A percentile compares a stretch with the other conserved stretches of the same genome.
These are phyloP conservation scores for Xestia ashworthii DNA, from an alignment of 2,888 invertebrate genomes.

Conservation along the genomic window DNA sequence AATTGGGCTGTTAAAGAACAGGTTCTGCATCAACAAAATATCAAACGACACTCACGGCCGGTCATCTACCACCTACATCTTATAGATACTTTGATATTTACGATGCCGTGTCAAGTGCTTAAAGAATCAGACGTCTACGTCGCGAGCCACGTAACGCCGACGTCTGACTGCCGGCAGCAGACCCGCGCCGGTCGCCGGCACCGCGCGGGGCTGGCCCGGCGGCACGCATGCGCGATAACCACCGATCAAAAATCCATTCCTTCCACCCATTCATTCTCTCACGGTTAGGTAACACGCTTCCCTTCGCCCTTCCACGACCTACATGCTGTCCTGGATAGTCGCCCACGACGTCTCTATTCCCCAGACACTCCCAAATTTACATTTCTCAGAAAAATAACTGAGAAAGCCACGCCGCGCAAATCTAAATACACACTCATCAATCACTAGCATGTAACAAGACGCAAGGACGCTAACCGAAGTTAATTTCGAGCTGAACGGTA, in stretches of 20 bases:
- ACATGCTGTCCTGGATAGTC: conserved; percentile 63
- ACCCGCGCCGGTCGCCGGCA: conserved; percentile 16
- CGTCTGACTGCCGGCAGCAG: conserved; percentile 13
- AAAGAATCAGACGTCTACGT: background rate
- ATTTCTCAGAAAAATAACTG: conserved; percentile 58
- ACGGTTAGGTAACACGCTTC: conserved; percentile 70
- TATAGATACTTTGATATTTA: background rate
- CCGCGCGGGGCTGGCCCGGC: conserved; percentile 38
- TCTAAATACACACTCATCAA: conserved; percentile 61
- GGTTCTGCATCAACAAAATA: background rate
- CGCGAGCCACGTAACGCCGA: conserved; percentile 16
- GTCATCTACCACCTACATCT: background rate
- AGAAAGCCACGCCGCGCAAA: conserved; percentile 59
- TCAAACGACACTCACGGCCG: background rate
- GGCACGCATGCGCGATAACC: conserved; percentile 75
- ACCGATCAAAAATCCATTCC: conserved; percentile 74
- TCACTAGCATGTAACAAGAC: conserved; percentile 60
- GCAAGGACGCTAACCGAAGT: conserved; percentile 72
- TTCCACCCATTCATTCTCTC: conserved; percentile 74
- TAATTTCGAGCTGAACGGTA: conserved; percentile 74
- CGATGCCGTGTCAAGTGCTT: background rate
- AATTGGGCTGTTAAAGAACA: background rate
- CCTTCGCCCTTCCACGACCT: conserved; percentile 63
- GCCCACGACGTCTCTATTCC: conserved; percentile 20
- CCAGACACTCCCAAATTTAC: conserved; percentile 59